Evolutionary conservation across 1,140 invertebrate species (phyloP).

Genomic region (Triops cancriformis): DNA sequence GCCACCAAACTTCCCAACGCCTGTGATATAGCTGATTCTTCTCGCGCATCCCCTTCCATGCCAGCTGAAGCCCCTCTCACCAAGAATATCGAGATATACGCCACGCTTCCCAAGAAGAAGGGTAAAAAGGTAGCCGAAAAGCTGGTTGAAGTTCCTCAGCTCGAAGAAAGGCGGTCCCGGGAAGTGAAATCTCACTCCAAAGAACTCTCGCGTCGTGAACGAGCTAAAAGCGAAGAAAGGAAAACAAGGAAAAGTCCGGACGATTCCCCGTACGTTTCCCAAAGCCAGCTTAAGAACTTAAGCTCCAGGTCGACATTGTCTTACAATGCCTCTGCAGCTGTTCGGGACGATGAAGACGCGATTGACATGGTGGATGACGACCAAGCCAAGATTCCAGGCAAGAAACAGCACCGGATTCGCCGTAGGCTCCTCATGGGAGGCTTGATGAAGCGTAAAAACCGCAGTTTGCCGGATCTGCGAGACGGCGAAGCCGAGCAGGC

Average conservation of each 20-base stretch:
- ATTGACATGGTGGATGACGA: slow-evolving; percentile 40
- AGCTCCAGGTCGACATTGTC: slow-evolving; percentile 14
- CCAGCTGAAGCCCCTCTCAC: slow-evolving; percentile 38
- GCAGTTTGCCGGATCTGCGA: slow-evolving; percentile 81
- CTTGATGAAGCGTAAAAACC: slow-evolving; percentile 74
- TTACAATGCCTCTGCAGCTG: slow-evolving; percentile 7
- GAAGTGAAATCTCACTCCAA: neutral
- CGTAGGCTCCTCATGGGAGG: slow-evolving; percentile 81
- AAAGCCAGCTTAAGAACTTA: neutral
- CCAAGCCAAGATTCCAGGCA: slow-evolving; percentile 44
- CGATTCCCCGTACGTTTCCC: neutral
- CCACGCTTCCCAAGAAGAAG: slow-evolving; percentile 81
- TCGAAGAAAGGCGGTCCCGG: slow-evolving; percentile 30
- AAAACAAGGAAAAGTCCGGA: slow-evolving; percentile 42
- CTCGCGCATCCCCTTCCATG: slow-evolving; percentile 35
- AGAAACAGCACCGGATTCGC: slow-evolving; percentile 83
- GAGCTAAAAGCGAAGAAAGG: slow-evolving; percentile 70
- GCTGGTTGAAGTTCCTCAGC: slow-evolving; percentile 50
- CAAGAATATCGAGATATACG: slow-evolving; percentile 80
- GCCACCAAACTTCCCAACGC: slow-evolving; percentile 39
- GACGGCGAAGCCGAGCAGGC: slow-evolving; percentile 52
- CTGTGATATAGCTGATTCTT: slow-evolving; percentile 29
- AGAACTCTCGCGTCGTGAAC: slow-evolving; percentile 38
- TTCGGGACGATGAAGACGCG: neutral
- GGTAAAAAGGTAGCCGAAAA: slow-evolving; percentile 45